Evolutionary conservation across 53 echinoderm and acorn worm species (phyloP).

Genomic region (Holothuria scabra): DNA sequence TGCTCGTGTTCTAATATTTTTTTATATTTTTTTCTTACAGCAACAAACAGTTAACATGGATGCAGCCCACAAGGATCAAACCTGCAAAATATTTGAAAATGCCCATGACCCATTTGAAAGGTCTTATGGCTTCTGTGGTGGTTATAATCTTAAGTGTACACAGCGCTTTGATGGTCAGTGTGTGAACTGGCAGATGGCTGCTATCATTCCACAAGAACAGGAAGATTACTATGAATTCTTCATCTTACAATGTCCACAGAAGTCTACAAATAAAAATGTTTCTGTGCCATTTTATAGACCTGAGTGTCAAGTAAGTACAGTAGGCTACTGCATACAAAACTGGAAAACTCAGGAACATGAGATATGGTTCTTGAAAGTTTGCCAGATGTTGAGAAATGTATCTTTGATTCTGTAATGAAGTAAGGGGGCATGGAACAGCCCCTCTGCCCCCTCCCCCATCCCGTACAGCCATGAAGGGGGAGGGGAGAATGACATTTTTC

Average conservation of each 20-base stretch:
- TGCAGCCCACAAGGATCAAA: constrained; percentile 32
- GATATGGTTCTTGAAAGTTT: no score
- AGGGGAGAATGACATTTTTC: no score
- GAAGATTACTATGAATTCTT: constrained; percentile 69
- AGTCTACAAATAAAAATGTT: constrained; percentile 50
- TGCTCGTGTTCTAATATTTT: no score
- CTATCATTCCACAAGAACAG: constrained; percentile 1
- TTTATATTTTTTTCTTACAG: neutral
- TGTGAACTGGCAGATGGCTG: constrained; percentile 24
- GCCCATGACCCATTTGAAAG: neutral
- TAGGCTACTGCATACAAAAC: no score
- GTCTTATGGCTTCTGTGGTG: constrained; percentile 24
- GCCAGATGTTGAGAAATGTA: no score
- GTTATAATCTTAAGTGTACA: constrained; percentile 15
- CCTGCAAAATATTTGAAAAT: constrained; percentile 28
- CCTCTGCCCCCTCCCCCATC: no score
- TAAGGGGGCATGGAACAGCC: no score
- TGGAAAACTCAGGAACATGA: no score
- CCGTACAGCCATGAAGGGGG: no score
- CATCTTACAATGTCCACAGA: constrained; percentile 80
- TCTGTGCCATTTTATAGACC: constrained; percentile 56
- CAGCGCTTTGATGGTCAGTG: neutral
- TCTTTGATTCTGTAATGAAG: no score
- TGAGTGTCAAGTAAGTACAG: constrained; percentile 51
- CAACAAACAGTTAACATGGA: constrained; percentile 32